Evolutionary conservation across 2,888 invertebrate species (phyloP), one percentile per base, ranked within the genome.

Genomic region (Dione vanillae): DNA sequence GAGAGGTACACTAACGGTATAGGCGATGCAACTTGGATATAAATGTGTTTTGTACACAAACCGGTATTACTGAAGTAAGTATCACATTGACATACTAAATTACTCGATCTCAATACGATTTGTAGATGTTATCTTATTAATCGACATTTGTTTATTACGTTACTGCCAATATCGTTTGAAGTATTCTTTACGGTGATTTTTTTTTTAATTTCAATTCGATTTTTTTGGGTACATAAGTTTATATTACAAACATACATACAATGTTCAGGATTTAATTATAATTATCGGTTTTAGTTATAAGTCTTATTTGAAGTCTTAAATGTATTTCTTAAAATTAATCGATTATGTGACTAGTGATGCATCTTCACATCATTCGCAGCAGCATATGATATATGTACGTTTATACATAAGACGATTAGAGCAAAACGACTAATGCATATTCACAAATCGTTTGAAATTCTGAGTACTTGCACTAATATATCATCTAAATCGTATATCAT

Each of bases 41-140:
- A 71, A 75, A 74, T 76, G 67, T 62, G 69, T 69, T 70, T 66
- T 72, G 62, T 47, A 74, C 74, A 71, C 49, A 70, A 76, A 77
- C 75, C 69, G 72, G 76, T 75, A 72, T 65, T 47, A 68, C 43
- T 54, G 43, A 37, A 40, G 35, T 61, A 75, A 73, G 73, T 75
- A 73, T 73, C 67, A 75, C 73, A 69, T 47, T 66, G 75, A 45
- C 71, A 73, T 16, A 61, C 52, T 47, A 54, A 49, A 49, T 52
- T 68, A 62, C 43, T 62, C 19, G 62, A 67, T 67, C 43, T 12
- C 40, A 59, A 54, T 54, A 56, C 64, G 58, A 58, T 59, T 47
- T 59, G 47, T 59, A 49, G 54, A 54, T 66, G 27, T 43, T 66
- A 66, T 45, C 58, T 16, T 27, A 51, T 59, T 41, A 64, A 64